Evolutionary conservation across 2,797 vertebrate genomes (phyloP).

Genomic region (Ficedula albicollis): DNA sequence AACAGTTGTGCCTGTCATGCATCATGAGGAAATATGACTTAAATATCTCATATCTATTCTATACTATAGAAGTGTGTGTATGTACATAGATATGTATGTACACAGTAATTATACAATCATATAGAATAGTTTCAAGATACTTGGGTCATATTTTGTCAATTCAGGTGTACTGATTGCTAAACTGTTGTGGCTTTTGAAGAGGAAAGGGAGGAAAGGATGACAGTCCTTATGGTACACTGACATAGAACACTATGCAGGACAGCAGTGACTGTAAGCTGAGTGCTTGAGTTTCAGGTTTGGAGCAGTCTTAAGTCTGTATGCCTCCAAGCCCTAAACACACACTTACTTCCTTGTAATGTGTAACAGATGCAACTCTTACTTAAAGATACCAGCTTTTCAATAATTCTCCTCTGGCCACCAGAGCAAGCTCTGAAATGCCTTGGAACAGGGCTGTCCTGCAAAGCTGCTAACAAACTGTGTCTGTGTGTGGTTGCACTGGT

Average conservation of each 20-base stretch:
- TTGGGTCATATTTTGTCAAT: background rate
- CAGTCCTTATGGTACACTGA: background rate
- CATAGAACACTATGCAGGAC: background rate
- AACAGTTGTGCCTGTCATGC: background rate
- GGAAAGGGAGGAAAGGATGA: background rate
- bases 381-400: background rate
- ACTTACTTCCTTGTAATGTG: background rate
- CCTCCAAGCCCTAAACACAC: background rate
- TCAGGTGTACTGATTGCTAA: background rate
- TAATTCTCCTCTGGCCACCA: background rate
- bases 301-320: background rate
- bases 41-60: background rate
- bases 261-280: background rate
- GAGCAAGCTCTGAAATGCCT: background rate
- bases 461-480: background rate
- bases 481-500: background rate
- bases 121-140: background rate
- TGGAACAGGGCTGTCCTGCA: background rate
- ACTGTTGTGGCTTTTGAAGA: background rate
- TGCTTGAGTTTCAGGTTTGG: background rate
- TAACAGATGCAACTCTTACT: background rate
- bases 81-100: background rate
- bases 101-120: background rate
- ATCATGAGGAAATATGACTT: background rate
- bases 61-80: background rate